A percentile compares a stretch with the other conserved stretches of the same genome.
phyloP scores from a whole-genome alignment of 2,888 invertebrate species.

The Scrobipalpa atriplicella region DNA sequence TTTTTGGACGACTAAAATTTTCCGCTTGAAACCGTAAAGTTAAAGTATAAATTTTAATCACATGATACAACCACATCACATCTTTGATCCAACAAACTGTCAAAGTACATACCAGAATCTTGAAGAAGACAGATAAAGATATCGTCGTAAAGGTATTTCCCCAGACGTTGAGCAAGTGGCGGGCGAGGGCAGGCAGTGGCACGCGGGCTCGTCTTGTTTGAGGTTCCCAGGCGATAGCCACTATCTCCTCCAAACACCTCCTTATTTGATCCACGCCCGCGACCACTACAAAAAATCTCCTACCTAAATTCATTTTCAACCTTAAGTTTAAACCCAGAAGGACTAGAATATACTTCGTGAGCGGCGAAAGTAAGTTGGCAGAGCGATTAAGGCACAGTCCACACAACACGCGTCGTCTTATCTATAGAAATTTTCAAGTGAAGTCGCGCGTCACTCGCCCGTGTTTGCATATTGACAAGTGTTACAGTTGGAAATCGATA shows the following conservation, averaged over 20 bases:
- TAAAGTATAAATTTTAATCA: no score
- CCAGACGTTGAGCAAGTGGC: constrained; percentile 58
- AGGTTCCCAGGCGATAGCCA: constrained; percentile 80
- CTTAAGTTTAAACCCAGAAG: constrained; percentile 36
- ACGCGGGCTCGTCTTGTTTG: constrained; percentile 73
- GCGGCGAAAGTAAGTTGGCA: constrained; percentile 14
- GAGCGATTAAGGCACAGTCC: constrained; percentile 14
- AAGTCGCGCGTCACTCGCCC: constrained; percentile 72
- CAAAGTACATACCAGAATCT: constrained; percentile 18
- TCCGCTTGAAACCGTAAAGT: no score
- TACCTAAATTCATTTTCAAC: constrained; percentile 36
- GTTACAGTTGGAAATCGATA: constrained; percentile 59
- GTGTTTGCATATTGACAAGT: constrained; percentile 68
- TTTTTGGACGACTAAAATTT: no score
- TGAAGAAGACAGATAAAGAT: constrained; percentile 20
- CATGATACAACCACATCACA: no score
- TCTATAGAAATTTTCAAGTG: constrained; percentile 73
- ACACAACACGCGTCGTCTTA: constrained; percentile 67
- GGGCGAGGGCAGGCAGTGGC: constrained; percentile 62
- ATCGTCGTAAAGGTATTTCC: constrained; percentile 46
- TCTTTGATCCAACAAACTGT: neutral
- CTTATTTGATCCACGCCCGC: constrained; percentile 76
- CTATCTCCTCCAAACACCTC: constrained; percentile 80
- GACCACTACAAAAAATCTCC: constrained; percentile 44
- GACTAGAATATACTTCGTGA: neutral